phyloP scores from a whole-genome alignment of 2,797 vertebrate species.

The Melopsittacus undulatus region DNA sequence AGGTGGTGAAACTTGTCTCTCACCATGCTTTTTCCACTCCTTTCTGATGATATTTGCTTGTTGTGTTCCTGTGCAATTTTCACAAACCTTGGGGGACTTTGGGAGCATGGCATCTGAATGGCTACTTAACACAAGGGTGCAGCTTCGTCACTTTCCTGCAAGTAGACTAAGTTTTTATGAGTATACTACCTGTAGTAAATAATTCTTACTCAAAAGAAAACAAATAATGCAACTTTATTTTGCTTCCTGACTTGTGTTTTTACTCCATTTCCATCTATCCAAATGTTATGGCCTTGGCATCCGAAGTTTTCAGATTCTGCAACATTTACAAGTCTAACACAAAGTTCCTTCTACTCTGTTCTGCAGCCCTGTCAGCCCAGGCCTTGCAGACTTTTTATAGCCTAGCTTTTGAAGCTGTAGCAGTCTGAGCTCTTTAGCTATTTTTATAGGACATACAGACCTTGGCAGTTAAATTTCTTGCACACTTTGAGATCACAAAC shows the following conservation, averaged over 20 bases:
- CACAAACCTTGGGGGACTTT: background rate
- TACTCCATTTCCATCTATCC: background rate
- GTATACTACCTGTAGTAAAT: background rate
- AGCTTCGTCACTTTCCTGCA: background rate
- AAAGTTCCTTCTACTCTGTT: background rate
- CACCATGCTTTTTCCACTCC: background rate
- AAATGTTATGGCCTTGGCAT: background rate
- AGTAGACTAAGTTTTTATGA: background rate
- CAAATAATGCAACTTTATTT: background rate
- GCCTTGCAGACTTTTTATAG: background rate
- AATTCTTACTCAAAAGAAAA: background rate
- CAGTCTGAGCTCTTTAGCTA: background rate
- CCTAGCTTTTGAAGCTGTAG: background rate
- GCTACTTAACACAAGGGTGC: background rate
- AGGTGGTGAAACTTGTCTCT: background rate
- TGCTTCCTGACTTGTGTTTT: background rate
- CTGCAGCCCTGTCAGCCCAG: background rate
- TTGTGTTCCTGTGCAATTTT: background rate
- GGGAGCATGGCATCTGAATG: rapidly evolving
- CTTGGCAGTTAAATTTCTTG: conserved; percentile 26
- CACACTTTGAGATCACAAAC: background rate
- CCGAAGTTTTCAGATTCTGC: background rate
- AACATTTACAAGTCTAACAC: background rate
- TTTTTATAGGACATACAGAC: background rate
- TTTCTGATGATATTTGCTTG: background rate